phyloP scores from a whole-genome alignment of 92 coral and sea anemone genomes.

The Phymanthus crucifer region DNA sequence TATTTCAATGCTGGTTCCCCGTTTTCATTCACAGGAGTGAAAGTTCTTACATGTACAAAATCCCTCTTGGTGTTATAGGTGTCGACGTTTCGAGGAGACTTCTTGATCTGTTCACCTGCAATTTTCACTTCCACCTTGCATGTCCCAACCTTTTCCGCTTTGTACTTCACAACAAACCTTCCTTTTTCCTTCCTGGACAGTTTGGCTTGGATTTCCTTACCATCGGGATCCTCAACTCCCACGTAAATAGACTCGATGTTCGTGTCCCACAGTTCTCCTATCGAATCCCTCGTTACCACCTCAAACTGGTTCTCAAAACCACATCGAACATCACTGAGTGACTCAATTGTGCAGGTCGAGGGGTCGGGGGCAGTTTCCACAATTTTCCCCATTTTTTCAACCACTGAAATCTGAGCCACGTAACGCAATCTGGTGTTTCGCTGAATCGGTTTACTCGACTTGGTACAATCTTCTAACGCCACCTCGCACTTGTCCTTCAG shows the following conservation, averaged over 20 bases:
- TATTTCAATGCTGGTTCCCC: neutral
- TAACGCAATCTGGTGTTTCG: slow-evolving; percentile 10
- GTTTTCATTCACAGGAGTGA: neutral
- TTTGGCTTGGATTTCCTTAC: neutral
- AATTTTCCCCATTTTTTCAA: neutral
- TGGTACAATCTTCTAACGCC: neutral
- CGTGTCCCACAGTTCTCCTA: slow-evolving; percentile 1
- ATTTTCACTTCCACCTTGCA: neutral
- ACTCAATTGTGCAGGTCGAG: neutral
- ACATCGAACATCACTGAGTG: neutral
- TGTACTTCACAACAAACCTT: neutral
- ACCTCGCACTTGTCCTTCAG: neutral
- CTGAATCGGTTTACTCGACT: neutral
- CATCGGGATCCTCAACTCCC: neutral
- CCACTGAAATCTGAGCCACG: neutral
- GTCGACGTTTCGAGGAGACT: neutral
- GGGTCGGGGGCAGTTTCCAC: slow-evolving; percentile 3
- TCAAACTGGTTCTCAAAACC: slow-evolving; percentile 19
- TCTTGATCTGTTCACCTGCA: slow-evolving; percentile 1
- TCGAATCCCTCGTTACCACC: neutral
- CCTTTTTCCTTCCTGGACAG: neutral
- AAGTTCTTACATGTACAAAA: neutral
- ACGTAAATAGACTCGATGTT: slow-evolving; percentile 7
- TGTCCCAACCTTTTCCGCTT: neutral
- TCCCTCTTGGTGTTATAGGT: neutral